Conservation (phyloP, 2,888 invertebrate species). For the Unio pictorum region DNA sequence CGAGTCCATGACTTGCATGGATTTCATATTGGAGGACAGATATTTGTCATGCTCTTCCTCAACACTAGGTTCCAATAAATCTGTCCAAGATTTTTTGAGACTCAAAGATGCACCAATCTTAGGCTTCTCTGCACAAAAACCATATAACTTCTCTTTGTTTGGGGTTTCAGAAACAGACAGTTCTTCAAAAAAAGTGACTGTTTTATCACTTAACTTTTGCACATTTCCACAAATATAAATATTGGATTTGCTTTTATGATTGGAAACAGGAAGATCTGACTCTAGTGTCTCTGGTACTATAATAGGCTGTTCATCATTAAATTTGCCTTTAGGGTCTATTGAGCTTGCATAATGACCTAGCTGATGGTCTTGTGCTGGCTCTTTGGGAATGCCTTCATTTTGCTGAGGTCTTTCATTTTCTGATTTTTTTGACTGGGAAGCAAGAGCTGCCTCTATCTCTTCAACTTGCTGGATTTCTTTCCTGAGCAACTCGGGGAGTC, state of each 20-base stretch:
- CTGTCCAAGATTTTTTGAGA: conserved; percentile 32
- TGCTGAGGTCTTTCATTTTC: background rate
- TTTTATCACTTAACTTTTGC: too few relatives aligned
- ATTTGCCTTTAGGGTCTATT: too few relatives aligned
- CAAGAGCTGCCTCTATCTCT: conserved; percentile 16
- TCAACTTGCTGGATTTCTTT: conserved; percentile 32
- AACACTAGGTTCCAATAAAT: conserved; percentile 38
- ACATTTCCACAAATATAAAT: conserved; percentile 4
- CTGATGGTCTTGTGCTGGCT: background rate
- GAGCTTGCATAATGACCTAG: background rate
- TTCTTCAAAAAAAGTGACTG: too few relatives aligned
- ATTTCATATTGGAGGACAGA: conserved; percentile 3
- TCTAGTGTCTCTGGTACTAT: too few relatives aligned
- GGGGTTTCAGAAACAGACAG: too few relatives aligned
- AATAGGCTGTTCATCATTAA: too few relatives aligned
- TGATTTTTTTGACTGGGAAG: background rate
- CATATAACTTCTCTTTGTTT: too few relatives aligned
- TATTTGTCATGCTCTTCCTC: conserved; percentile 14
- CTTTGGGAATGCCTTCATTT: background rate
- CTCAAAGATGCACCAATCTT: background rate
- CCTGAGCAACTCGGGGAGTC: conserved; percentile 52
- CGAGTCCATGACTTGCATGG: background rate
- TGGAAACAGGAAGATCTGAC: background rate
- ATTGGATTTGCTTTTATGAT: conserved; percentile 6
- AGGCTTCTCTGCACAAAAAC: too few relatives aligned